phyloP scores from a whole-genome alignment of 1,140 invertebrate species.

The Drosophila simulans region DNA sequence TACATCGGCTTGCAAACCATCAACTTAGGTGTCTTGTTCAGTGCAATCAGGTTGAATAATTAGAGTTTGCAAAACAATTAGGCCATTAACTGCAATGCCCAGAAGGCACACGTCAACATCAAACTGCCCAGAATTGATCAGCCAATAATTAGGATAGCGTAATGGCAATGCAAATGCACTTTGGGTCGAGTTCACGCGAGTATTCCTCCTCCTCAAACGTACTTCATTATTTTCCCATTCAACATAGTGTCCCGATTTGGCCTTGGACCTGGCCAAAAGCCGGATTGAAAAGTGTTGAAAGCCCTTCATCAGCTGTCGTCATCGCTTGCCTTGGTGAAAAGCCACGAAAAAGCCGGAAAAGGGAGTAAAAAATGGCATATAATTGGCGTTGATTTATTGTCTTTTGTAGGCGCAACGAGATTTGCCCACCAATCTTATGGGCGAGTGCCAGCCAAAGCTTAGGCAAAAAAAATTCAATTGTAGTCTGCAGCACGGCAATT shows the following conservation, averaged over 20 bases:
- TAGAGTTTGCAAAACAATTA: constrained; percentile 23
- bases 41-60: constrained; percentile 32
- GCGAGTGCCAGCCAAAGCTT: constrained; percentile 22
- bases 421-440: constrained; percentile 33
- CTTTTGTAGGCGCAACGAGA: constrained; percentile 62
- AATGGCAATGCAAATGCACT: constrained; percentile 42
- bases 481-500: background rate
- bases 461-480: constrained; percentile 68
- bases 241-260: constrained; percentile 21
- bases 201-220: constrained; percentile 25
- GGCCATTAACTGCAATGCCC: constrained; percentile 46
- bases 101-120: constrained; percentile 44
- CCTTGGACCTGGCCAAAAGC: constrained; percentile 19
- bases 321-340: constrained; percentile 38
- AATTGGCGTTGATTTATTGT: constrained; percentile 81
- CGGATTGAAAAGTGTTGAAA: constrained; percentile 70
- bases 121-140: constrained; percentile 9
- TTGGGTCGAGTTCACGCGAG: constrained; percentile 27
- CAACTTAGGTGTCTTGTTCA: background rate
- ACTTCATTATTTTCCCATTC: constrained; percentile 60
- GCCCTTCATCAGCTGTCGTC: constrained; percentile 59
- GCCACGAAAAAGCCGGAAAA: constrained; percentile 4
- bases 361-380: constrained; percentile 32
- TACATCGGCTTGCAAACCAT: constrained; percentile 11
- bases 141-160: constrained; percentile 10